These are phyloP conservation scores for Solea senegalensis DNA, from an alignment of 2,113 vertebrate species.

Conservation along the genomic window DNA sequence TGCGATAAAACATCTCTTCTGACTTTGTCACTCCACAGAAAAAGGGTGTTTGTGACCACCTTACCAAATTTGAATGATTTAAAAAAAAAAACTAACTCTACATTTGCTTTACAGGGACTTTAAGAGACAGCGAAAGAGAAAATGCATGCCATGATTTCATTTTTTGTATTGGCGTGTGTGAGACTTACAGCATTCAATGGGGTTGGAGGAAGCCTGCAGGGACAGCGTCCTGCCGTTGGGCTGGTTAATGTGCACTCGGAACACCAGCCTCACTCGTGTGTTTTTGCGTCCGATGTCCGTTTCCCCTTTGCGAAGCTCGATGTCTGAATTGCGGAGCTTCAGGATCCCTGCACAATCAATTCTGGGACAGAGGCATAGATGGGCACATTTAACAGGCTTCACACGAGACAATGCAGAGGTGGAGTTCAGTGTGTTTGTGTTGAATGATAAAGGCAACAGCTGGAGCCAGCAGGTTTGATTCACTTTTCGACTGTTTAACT, in stretches of 20 bases:
- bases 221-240: conserved; percentile 89
- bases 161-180: conserved; percentile 8
- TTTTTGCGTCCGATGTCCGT: conserved; percentile 96
- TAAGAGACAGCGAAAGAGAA: conserved; percentile 25
- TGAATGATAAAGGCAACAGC: neutral
- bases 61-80: no score
- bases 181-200: conserved; percentile 96
- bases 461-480: conserved; percentile 20
- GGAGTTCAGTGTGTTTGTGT: neutral
- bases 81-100: no score
- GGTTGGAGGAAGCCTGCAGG: conserved; percentile 90
- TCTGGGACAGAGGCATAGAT: conserved; percentile 69
- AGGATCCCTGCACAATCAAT: conserved; percentile 96
- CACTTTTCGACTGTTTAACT: conserved; percentile 5
- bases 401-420: neutral
- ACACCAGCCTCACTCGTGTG: conserved; percentile 91
- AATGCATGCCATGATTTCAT: conserved; percentile 10
- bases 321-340: conserved; percentile 95
- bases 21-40: no score
- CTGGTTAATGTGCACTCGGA: conserved; percentile 92
- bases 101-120: no score
- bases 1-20: no score
- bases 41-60: no score
- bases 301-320: conserved; percentile 95
- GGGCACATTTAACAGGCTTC: neutral